phyloP scores from a whole-genome alignment of 2,797 vertebrate species.

The Lateolabrax maculatus region DNA sequence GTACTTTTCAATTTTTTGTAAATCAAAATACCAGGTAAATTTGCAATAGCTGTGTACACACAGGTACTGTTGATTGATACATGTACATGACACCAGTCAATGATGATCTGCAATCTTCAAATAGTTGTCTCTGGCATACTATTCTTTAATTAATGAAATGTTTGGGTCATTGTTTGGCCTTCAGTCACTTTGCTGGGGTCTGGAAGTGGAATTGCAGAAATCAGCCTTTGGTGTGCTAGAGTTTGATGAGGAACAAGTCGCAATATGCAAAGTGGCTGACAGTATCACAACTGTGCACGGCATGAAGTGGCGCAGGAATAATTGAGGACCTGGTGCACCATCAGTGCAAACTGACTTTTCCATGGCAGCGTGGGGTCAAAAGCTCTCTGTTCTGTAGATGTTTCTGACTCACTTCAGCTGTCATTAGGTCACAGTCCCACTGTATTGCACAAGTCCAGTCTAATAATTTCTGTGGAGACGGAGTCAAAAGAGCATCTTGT shows the following conservation, averaged over 20 bases:
- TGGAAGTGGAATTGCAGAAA: slow-evolving; percentile 16
- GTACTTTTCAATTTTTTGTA: background rate
- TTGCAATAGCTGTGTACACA: background rate
- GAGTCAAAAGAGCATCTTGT: background rate
- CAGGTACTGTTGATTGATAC: background rate
- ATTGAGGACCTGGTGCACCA: slow-evolving; percentile 37
- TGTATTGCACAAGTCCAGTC: background rate
- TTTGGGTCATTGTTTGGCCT: slow-evolving; percentile 25
- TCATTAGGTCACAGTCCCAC: slow-evolving; percentile 13
- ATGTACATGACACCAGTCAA: background rate
- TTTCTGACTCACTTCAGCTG: slow-evolving; percentile 29
- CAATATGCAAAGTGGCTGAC: slow-evolving; percentile 35
- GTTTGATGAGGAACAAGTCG: slow-evolving; percentile 13
- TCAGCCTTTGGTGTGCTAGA: background rate
- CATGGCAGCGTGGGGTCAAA: slow-evolving; percentile 24
- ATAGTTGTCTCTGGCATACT: background rate
- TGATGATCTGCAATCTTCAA: background rate
- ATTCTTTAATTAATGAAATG: slow-evolving; percentile 37
- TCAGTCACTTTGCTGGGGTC: slow-evolving; percentile 21
- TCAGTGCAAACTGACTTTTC: slow-evolving; percentile 13
- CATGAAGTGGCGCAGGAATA: slow-evolving; percentile 17
- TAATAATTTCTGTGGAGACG: background rate
- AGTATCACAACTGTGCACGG: slow-evolving; percentile 21
- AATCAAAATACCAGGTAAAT: background rate
- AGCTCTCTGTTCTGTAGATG: slow-evolving; percentile 1